Evolutionary conservation across 1,140 invertebrate genomes (phyloP).

Genomic region (Pseudachorutes palmiensis): DNA sequence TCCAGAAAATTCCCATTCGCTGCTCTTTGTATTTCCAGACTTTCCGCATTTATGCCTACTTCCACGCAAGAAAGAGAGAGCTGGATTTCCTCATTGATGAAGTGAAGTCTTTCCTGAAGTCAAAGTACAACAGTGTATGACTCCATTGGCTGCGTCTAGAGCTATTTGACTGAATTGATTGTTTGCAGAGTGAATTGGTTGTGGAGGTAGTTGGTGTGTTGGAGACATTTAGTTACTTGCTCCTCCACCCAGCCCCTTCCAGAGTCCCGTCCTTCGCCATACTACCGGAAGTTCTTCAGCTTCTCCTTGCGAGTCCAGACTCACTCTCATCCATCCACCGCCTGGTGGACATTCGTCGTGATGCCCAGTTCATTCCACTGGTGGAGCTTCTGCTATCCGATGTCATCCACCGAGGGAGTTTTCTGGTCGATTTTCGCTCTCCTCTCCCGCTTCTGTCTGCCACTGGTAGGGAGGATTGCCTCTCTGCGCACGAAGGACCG

Average conservation of each 20-base stretch:
- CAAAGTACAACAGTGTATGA: no score
- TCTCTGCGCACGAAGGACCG: no score
- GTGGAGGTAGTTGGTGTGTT: background rate
- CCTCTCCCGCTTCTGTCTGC: slow-evolving; percentile 19
- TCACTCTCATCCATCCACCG: slow-evolving; percentile 18
- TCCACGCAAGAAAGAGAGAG: no score
- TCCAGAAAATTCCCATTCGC: no score
- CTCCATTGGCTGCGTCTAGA: no score
- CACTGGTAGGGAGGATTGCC: slow-evolving; percentile 32
- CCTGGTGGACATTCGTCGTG: slow-evolving; percentile 21
- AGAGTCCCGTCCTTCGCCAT: slow-evolving; percentile 19
- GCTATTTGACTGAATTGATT: no score
- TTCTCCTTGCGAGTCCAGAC: slow-evolving; percentile 31
- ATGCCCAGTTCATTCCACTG: slow-evolving; percentile 25
- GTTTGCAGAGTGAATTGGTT: no score
- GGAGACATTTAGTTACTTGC: background rate
- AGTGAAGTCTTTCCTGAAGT: no score
- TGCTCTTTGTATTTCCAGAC: no score
- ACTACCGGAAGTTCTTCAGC: slow-evolving; percentile 30
- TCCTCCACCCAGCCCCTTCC: background rate
- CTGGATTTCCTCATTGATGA: no score
- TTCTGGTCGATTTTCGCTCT: slow-evolving; percentile 24
- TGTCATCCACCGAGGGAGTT: slow-evolving; percentile 27
- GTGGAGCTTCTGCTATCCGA: slow-evolving; percentile 32
- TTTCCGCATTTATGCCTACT: no score